Evolutionary conservation across 2,888 invertebrate genomes (phyloP), one percentile per base, ranked within the genome.

Genomic region (Thereva unica): DNA sequence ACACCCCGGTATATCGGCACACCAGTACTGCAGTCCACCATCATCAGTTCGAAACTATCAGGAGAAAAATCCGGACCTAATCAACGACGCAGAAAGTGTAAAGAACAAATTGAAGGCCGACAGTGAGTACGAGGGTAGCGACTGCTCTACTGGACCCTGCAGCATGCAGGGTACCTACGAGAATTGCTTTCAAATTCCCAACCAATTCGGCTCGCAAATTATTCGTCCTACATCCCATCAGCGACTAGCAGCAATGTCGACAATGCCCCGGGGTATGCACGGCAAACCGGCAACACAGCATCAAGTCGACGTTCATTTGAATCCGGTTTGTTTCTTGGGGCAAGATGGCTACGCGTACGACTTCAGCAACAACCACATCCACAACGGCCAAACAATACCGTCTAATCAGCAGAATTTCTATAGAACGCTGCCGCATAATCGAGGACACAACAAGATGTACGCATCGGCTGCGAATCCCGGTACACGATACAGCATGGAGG

Each of bases 21-120:
- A 74, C 80, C 85, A 82, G 65, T 82, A 82, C 68, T 82, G 82
- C 64, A 84, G 87, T 75, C 88, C 87, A 61, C 83, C 85, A 1
- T 80, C 83, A 1, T 78, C 80, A n/a, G 72, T 84, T 71, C 78
- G 84, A 66, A 83, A 82, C 70, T 84, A 83, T 72, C 82, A 79
- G 69, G 90, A 91, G 78, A 89, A 88, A 79, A 91, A 91, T 80
- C 91, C 91, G 65, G 91, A 91, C 81, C 84, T 91, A 77, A 89
- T 91, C 77, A 91, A 89, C 80, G 91, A 90, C 76, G 89, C 88
- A 3, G 89, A 89, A 81, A 87, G 83, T 71, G 83, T 84, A 1
- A 84, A 82, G 56, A 82, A 83, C 67, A 83, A 78, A 72, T 80
- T 77, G 73, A 78, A 78, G 69, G 80, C 69, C 71, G 82, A 72